Percentiles rank a stretch among this genome's conserved stretches.
Conservation (phyloP, 2,797 vertebrate genomes). For the Pantherophis vulpinus region DNA sequence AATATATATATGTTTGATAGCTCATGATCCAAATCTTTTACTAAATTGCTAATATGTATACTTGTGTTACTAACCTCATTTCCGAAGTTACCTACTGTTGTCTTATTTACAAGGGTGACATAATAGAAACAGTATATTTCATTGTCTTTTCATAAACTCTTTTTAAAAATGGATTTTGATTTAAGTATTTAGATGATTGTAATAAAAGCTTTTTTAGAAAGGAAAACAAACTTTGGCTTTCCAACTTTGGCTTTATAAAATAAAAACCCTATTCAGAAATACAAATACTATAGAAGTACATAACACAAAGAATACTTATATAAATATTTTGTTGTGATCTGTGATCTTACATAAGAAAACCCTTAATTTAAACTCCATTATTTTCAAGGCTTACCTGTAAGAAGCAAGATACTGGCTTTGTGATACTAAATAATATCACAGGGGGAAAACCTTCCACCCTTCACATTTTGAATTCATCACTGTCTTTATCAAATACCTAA, state of each 20-base stretch:
- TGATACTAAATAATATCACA: slow-evolving; percentile 27
- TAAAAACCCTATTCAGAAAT: slow-evolving; percentile 39
- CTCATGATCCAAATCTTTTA: neutral
- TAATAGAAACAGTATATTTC: slow-evolving; percentile 42
- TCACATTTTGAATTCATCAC: neutral
- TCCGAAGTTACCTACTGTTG: neutral
- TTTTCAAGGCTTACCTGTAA: neutral
- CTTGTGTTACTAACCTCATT: neutral
- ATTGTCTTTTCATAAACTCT: slow-evolving; percentile 52
- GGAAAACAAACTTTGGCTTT: neutral
- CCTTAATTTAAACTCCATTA: neutral
- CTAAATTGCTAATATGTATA: neutral
- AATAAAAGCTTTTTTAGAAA: neutral
- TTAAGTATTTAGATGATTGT: slow-evolving; percentile 4
- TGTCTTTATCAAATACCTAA: slow-evolving; percentile 36
- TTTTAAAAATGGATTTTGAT: slow-evolving; percentile 58
- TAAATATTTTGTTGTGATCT: neutral
- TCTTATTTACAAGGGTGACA: neutral
- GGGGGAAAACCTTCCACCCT: neutral
- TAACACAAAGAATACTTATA: neutral
- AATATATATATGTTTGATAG: too few relatives aligned
- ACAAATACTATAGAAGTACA: neutral
- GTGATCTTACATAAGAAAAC: neutral
- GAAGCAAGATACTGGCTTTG: slow-evolving; percentile 41
- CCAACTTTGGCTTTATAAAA: slow-evolving; percentile 29